Evolutionary conservation across 2,888 invertebrate species (phyloP).

Genomic region (Mythimna albipuncta): DNA sequence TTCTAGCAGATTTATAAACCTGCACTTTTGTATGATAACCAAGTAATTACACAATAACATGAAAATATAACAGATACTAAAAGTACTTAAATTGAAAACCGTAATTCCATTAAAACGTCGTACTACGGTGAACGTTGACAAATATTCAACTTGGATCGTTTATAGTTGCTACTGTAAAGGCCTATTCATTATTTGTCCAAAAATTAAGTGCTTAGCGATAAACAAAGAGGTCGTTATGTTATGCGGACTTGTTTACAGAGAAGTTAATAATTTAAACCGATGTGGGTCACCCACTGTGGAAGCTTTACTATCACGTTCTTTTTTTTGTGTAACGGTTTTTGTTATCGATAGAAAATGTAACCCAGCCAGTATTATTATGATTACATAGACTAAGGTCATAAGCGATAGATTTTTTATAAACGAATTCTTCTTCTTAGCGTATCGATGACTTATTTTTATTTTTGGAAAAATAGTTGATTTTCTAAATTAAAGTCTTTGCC

Average conservation of each 20-base stretch:
- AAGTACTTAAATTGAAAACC: not conserved
- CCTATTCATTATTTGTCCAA: slow-evolving; percentile 8
- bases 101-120: not conserved
- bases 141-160: not conserved
- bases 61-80: not conserved
- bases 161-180: not conserved
- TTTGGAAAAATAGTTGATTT: too few species aligned
- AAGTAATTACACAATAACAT: not conserved
- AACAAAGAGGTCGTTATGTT: slow-evolving; percentile 9
- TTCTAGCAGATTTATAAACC: not conserved
- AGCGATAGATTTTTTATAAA: not conserved
- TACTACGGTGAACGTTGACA: not conserved
- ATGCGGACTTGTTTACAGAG: slow-evolving; percentile 12
- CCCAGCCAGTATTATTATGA: slow-evolving; percentile 5
- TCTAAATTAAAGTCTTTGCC: too few species aligned
- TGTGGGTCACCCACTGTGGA: slow-evolving; percentile 17
- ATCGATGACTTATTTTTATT: too few species aligned
- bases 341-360: slow-evolving; percentile 1
- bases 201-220: slow-evolving; percentile 1
- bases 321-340: slow-evolving; percentile 10
- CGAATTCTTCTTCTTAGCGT: too few species aligned
- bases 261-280: slow-evolving; percentile 21
- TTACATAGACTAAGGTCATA: not conserved
- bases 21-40: not conserved
- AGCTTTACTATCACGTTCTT: slow-evolving; percentile 35